phyloP scores from a whole-genome alignment of 2,113 vertebrate species.

The Thalassarche chlororhynchos region DNA sequence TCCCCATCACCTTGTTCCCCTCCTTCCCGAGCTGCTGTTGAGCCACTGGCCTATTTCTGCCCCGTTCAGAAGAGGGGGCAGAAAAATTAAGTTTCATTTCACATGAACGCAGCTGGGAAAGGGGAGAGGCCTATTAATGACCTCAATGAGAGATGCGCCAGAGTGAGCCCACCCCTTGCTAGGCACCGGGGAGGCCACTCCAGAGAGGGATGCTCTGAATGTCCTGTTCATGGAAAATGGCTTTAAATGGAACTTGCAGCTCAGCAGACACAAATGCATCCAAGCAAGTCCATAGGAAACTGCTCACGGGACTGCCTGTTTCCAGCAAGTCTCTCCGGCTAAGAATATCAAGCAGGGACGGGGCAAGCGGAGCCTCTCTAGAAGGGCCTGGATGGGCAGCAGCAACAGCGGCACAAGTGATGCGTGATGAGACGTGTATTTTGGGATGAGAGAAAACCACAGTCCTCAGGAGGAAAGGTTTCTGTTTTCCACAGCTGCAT shows the following conservation, averaged over 20 bases:
- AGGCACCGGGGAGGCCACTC: neutral
- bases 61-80: neutral
- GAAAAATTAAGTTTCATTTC: neutral
- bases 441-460: neutral
- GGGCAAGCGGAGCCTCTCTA: neutral
- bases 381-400: neutral
- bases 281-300: neutral
- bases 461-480: neutral
- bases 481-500: neutral
- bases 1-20: neutral
- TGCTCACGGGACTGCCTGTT: neutral
- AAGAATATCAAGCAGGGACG: neutral
- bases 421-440: neutral
- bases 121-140: neutral
- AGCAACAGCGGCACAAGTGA: neutral
- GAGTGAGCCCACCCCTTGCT: neutral
- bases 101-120: neutral
- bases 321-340: neutral
- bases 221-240: neutral
- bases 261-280: neutral
- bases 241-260: neutral
- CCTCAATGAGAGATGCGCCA: fast-evolving
- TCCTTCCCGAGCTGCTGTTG: neutral
- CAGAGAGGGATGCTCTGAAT: neutral
- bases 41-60: neutral